Evolutionary conservation across 1,140 invertebrate genomes (phyloP), one percentile per base, ranked within the genome.

Genomic region (Pogonognathellus flavescens): DNA sequence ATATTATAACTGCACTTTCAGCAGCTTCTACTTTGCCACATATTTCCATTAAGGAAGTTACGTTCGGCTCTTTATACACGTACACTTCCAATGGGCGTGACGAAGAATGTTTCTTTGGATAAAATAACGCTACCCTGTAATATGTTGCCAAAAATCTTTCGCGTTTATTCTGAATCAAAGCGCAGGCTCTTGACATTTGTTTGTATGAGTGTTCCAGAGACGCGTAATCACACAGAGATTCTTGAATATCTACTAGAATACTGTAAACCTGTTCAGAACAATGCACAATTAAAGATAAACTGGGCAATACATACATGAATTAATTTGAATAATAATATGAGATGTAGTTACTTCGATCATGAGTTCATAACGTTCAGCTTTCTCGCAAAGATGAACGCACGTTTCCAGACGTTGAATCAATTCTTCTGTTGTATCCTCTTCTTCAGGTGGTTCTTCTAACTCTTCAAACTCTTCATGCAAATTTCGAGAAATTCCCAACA

Each of bases 61-160:
- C 88, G 82, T 89, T 88, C 0, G 88, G 88, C 62, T 89, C 88
- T 80, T 89, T 89, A 66, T 89, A 89, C 13, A 89, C 86, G 66
- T 81, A 89, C 5, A 88, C 85, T 41, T 89, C 85, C 10, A 89
- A 80, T 9, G 86, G 87, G 0, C 88, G 55, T 22, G 59, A 72
- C 0, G 72, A n/a, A 8, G 3, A 22, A 70, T 84, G 59, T 57
- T 86, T 87, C 41, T 83, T 62, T 81, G 82, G 86, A 60, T 83
- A 70, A 72, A 86, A 86, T 13, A 89, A n/a, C 5, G 88, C 88
- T 1, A 89, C 87, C 16, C 88, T 80, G 62, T 88, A 89, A 84
- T 89, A 89, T 0, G 88, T 89, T n/a, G 82, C 88, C 18, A 88
- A 80, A 80, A 89, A 89, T 49, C 88, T 11, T 83, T 89, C 88